Base-by-base conservation (phyloP, 92 coral and sea anemone species). In the Muricea muricata region DNA sequence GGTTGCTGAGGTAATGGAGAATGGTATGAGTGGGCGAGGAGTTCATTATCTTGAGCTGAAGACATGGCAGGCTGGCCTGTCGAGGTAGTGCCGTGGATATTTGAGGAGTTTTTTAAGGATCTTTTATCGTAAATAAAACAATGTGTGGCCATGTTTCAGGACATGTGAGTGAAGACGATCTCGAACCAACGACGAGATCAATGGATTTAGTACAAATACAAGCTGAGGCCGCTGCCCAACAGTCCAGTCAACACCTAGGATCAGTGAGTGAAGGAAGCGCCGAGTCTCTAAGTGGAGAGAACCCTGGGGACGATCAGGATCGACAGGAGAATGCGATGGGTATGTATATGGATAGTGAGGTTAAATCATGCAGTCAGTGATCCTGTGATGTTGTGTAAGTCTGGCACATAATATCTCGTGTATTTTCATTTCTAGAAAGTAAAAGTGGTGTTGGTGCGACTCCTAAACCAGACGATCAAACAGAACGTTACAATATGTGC, bases 191-290 rank as follows among this genome's bases (percentile, higher is more conserved):
- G 3, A 93, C 98, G 26, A 86, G 98, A 40, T 95, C 52, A 93
- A 96, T 77, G 98, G 94, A 54, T 89, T 91, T 33, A 86, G 93
- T 40, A 92, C 98, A 88, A 18, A 56, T 78, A 42, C 83, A 57
- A 29, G 58, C 40, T 14, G 61, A 25, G 11, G 70, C 70, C 0
- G 37, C 70, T n/a, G 70, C 70, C 10, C 70, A 63, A 32, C 60
- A 47, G 82, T 26, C 87, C 78, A 41, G 79, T 30, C 97, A 92
- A 50, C 94, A 92, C 28, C 90, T 91, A 56, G 97, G 87, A 54
- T 95, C 94, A 79, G 99, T 92, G 58, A 96, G 99, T 92, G 99
- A 97, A 45, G 97, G 98, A 26, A 96, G 99, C 83, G 92, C 91
- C 29, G 99, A 96, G 68, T 93, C 99, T 35, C 87, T 93, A 77